These are phyloP conservation scores for Druon quercuslanigerum DNA, from an alignment of 1,140 invertebrate species.

Conservation along the genomic window DNA sequence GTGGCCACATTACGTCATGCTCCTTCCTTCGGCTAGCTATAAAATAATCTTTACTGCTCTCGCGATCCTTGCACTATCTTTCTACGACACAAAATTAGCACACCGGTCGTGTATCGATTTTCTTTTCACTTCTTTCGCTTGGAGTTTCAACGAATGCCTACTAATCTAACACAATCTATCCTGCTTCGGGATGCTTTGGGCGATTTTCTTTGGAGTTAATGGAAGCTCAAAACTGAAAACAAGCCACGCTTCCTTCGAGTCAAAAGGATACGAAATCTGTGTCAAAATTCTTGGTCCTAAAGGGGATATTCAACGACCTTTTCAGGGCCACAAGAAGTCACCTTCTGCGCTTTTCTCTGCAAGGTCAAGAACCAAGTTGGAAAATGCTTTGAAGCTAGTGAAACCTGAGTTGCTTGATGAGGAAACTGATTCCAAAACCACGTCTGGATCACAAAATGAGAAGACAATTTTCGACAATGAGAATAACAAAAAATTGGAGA, in stretches of 20 bases:
- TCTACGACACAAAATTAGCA: not conserved
- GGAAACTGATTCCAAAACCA: conserved; percentile 53
- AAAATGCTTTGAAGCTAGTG: conserved; percentile 65
- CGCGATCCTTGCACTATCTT: not conserved
- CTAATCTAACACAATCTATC: not conserved
- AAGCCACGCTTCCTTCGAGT: not conserved
- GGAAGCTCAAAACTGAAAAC: conserved; percentile 8
- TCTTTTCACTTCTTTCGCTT: not conserved
- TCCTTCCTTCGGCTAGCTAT: not conserved
- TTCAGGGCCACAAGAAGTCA: conserved; percentile 69
- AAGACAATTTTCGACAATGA: conserved; percentile 46
- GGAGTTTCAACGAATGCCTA: not conserved
- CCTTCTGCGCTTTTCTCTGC: conserved; percentile 59
- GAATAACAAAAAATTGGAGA: conserved; percentile 55
- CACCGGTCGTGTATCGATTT: not conserved
- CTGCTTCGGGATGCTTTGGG: conserved; percentile 9
- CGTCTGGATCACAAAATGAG: conserved; percentile 40
- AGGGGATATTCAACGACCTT: conserved; percentile 58
- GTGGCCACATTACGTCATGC: too few relatives aligned
- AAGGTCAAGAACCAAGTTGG: conserved; percentile 68
- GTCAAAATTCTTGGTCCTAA: conserved; percentile 40
- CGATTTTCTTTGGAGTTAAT: not conserved
- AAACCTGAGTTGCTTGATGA: conserved; percentile 66
- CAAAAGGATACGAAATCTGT: not conserved
- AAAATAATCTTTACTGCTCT: not conserved